Evolutionary conservation across 2,113 vertebrate genomes (phyloP), one percentile per base, ranked within the genome.

Genomic region (Hypomesus transpacificus): DNA sequence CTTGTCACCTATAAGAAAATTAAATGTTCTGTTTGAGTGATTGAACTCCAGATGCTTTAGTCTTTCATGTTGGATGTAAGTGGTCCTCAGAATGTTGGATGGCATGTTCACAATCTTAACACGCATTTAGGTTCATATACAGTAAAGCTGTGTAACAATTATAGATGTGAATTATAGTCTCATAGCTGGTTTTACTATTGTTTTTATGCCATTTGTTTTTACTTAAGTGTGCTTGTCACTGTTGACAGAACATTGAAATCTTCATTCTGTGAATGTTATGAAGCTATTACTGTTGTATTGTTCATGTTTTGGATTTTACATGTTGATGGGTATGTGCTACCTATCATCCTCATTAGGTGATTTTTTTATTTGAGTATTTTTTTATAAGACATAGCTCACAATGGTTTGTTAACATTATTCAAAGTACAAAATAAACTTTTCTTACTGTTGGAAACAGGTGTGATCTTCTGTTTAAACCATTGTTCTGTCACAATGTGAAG

Each of bases 211-310:
- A 62, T 63, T 59, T n/a, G 17, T 63, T 34, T 17, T 62, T 68
- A 59, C n/a, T 39, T 18, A 53, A 31, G 20, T 66, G 59, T 20
- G 3, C 60, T 26, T 14, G 39, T 78, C 50, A 54, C 62, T 73
- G 64, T 78, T 46, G 66, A 52, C 78, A 69, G 62, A 76, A 79
- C 60, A 66, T 68, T 34, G 20, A 68, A 39, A 62, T 89, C 84
- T 90, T 91, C 91, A 93, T 92, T 92, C 91, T 90, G 84, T 92
- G 91, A 92, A 93, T 93, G 91, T 84, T 72, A 90, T 78, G 73
- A 28, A 26, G 3, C 14, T 75, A 76, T 75, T 70, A 64, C 68
- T 73, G 78, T 77, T 24, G 70, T 59, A 22, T 74, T 73, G 70
- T 69, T 69, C 69, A 80, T 53, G 13, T 60, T n/a, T 60, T 51